Evolutionary conservation across 2,888 invertebrate genomes (phyloP).

Genomic region (Stegana nigrithorax): DNA sequence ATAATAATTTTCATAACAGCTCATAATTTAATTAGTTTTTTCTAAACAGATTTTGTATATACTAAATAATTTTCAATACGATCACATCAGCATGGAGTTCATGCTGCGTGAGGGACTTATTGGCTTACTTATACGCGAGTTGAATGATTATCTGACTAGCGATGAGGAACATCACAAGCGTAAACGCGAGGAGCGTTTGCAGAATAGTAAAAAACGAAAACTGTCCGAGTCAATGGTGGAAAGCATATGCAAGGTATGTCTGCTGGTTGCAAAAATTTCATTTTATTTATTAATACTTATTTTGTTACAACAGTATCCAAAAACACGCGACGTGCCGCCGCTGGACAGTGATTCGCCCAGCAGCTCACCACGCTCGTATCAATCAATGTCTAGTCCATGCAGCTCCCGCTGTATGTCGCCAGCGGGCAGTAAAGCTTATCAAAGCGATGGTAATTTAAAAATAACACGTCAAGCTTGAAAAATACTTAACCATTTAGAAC

Average conservation of each 20-base stretch:
- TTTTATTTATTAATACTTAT: not conserved
- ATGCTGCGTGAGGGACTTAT: slow-evolving; percentile 72
- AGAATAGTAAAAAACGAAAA: slow-evolving; percentile 61
- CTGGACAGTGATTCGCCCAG: slow-evolving; percentile 65
- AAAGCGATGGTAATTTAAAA: not conserved
- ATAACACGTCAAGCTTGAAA: not conserved
- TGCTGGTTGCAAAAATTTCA: no score
- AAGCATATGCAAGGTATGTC: slow-evolving; percentile 53
- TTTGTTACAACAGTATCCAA: slow-evolving; percentile 44
- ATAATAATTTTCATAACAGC: not conserved
- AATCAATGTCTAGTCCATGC: slow-evolving; percentile 64
- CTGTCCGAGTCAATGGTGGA: slow-evolving; percentile 46
- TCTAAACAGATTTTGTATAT: slow-evolving; percentile 61
- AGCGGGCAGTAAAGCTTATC: slow-evolving; percentile 44
- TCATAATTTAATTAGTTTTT: not conserved
- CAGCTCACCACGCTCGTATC: slow-evolving; percentile 62
- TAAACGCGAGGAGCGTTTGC: slow-evolving; percentile 61
- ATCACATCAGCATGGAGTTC: slow-evolving; percentile 69
- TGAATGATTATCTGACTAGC: slow-evolving; percentile 65
- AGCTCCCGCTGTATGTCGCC: slow-evolving; percentile 67
- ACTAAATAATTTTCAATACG: slow-evolving; percentile 69
- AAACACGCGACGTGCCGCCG: slow-evolving; percentile 50
- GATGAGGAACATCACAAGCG: slow-evolving; percentile 63
- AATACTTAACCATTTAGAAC: not conserved
- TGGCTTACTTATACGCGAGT: slow-evolving; percentile 69